Conservation (phyloP, 1,140 invertebrate species). For the Aphelinus certus region DNA sequence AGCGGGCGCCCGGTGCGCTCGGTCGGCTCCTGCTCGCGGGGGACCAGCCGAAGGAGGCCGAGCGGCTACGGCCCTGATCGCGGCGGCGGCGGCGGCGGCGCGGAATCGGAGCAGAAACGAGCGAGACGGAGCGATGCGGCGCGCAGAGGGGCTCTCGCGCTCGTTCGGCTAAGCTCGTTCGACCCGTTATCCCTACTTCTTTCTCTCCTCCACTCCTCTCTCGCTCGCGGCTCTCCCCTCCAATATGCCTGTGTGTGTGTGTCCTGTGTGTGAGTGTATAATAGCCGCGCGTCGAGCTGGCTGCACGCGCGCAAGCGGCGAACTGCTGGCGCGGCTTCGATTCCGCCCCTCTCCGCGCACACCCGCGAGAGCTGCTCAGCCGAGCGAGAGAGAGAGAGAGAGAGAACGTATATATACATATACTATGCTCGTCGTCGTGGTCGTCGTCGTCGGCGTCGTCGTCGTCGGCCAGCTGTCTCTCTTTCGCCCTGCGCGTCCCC, state of each 20-base stretch:
- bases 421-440: background rate
- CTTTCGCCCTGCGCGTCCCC: background rate
- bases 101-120: slow-evolving; percentile 41
- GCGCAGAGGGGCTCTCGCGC: background rate
- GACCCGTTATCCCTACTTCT: slow-evolving; percentile 65
- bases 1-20: no score
- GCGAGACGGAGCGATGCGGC: background rate
- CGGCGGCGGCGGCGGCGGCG: background rate
- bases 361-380: background rate
- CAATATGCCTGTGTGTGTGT: no score
- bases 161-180: slow-evolving; percentile 65
- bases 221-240: no score
- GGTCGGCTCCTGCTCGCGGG: no score
- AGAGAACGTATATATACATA: no score
- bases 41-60: no score
- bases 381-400: no score
- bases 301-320: background rate
- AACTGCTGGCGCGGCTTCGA: background rate
- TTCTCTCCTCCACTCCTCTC: background rate
- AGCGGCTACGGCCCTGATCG: no score
- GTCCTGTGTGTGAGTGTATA: no score
- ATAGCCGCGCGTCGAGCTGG: background rate
- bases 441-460: background rate
- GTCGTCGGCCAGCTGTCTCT: background rate
- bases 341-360: slow-evolving; percentile 8